A percentile compares a stretch with the other conserved stretches of the same genome.
Evolutionary conservation across 1,140 invertebrate genomes (phyloP).

Genomic region (Macrostomum lignano): DNA sequence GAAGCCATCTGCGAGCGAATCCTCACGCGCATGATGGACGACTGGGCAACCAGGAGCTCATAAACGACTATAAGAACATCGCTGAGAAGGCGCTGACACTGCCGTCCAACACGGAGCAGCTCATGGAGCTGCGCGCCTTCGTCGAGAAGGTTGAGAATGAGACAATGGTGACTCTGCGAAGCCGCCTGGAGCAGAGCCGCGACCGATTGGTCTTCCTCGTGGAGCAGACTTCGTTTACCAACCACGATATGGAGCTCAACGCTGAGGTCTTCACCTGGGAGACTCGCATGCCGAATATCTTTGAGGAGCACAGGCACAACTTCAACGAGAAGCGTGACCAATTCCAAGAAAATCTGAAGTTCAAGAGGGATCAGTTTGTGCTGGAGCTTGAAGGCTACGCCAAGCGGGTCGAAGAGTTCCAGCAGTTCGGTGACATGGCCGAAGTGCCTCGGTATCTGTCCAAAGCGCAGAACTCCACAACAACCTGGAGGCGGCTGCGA

Average conservation of each 20-base stretch:
- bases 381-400: conserved; percentile 50
- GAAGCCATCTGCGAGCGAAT: conserved; percentile 40
- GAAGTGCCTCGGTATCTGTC: conserved; percentile 54
- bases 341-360: conserved; percentile 49
- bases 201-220: conserved; percentile 40
- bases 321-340: conserved; percentile 50
- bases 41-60: no score
- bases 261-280: conserved; percentile 48
- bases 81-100: conserved; percentile 44
- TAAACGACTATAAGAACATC: conserved; percentile 52
- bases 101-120: conserved; percentile 48
- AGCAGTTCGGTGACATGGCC: conserved; percentile 57
- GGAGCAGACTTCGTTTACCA: conserved; percentile 45
- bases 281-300: conserved; percentile 42
- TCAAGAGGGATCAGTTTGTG: conserved; percentile 34
- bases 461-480: conserved; percentile 39
- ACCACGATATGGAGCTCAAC: conserved; percentile 38
- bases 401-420: conserved; percentile 51
- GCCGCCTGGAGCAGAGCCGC: conserved; percentile 36
- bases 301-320: conserved; percentile 49
- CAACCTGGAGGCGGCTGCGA: conserved; percentile 24
- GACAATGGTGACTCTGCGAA: conserved; percentile 42
- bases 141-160: conserved; percentile 43
- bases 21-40: conserved; percentile 40
- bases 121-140: conserved; percentile 50